These are phyloP conservation scores for Caranx melampygus DNA, from an alignment of 2,113 vertebrate species.

Conservation along the genomic window DNA sequence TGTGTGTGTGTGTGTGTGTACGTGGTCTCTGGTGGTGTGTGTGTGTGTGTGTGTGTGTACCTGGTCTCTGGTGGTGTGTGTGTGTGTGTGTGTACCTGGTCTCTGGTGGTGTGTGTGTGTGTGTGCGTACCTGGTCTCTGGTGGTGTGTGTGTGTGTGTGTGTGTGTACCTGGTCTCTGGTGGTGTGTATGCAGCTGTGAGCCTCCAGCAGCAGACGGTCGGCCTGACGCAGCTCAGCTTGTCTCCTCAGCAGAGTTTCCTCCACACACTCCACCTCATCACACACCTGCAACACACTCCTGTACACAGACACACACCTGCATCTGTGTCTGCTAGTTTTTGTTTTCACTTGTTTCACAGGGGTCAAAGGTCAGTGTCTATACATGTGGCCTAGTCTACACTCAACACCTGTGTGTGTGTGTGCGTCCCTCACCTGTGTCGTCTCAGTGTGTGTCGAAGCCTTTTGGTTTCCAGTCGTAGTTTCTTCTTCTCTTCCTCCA, in stretches of 20 bases:
- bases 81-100: too few relatives aligned
- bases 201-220: conserved; percentile 88
- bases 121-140: too few relatives aligned
- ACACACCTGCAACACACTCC: conserved; percentile 62
- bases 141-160: conserved; percentile 17
- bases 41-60: too few relatives aligned
- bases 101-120: too few relatives aligned
- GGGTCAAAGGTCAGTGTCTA: not conserved
- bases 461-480: conserved; percentile 23
- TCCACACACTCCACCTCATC: conserved; percentile 81
- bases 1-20: conserved; percentile 1
- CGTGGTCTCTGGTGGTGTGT: too few relatives aligned
- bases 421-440: conserved; percentile 29
- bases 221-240: conserved; percentile 88
- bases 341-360: too few relatives aligned
- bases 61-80: too few relatives aligned
- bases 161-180: conserved; percentile 81
- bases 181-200: conserved; percentile 83
- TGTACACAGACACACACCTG: not conserved
- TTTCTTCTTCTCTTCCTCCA: conserved; percentile 50
- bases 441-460: conserved; percentile 31
- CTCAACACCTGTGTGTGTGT: too few relatives aligned
- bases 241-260: conserved; percentile 88
- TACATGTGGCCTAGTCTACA: too few relatives aligned
- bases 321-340: too few relatives aligned